Base-by-base conservation (phyloP, 1,140 invertebrate species). In the Drosophila sp. region DNA sequence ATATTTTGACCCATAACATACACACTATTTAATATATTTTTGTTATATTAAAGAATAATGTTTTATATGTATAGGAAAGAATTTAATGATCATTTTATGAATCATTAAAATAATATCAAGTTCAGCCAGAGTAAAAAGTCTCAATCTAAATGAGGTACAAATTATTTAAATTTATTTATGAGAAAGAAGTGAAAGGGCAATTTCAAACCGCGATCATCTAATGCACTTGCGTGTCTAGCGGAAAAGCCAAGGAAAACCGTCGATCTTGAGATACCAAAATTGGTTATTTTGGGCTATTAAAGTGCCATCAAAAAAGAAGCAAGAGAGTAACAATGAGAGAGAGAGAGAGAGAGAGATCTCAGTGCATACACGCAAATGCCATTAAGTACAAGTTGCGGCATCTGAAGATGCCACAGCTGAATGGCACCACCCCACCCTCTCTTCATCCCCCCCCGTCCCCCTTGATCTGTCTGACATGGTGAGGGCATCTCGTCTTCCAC, bases 291-390 rank as follows among this genome's bases (percentile, higher is more conserved):
- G 50, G 50, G 29, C 48, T n/a, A 73, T 73, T 73, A 73, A 67
- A 73, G 61, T 38, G 40, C 29, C 54, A 73, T 73, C 71, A 65
- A 61, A 27, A 3, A 59, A 32, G 29, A 13, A 29, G 34, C 38
- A 11, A 29, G 46, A 16, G 21, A 46, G 11, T 46, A 25, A 45
- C 13, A 27, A 21, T 2, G 8, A 36, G 14, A n/a, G 14, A 13
- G 11, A 40, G 13, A 11, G 36, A 13, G n/a, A 9, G n/a, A 13
- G 14, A 14, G 38, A 18, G 9, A 27, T 7, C 5, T 29, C n/a
- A 48, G 11, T 53, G 21, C 46, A 51, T 21, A 62, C 75, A 77
- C 72, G 75, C 75, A 64, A 71, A 51, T 64, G 72, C 59, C 71
- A 77, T 77, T 76, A 76, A 62, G 27, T 36, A 38, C 11, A 43